A percentile compares a stretch with the other conserved stretches of the same genome.
Conservation (phyloP, 2,888 invertebrate genomes). For the Agrochola circellaris region DNA sequence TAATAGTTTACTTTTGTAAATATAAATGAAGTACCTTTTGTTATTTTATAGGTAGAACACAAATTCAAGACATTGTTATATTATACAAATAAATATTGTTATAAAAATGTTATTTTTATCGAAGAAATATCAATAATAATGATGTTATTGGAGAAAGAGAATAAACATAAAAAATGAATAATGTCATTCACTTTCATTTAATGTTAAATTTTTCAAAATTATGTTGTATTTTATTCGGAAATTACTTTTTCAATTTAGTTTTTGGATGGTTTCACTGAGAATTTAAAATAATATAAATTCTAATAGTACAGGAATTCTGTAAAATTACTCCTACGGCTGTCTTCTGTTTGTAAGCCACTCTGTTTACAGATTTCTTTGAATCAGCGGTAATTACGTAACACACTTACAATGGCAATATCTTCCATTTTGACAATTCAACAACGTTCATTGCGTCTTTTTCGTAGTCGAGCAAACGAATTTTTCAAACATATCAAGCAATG, state of each 20-base stretch:
- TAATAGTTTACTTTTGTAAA: slow-evolving; percentile 76
- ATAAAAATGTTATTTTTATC: slow-evolving; percentile 60
- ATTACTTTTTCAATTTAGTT: slow-evolving; percentile 47
- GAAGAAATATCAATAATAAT: slow-evolving; percentile 41
- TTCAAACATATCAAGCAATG: not conserved
- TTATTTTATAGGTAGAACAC: slow-evolving; percentile 63
- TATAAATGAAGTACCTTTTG: slow-evolving; percentile 77
- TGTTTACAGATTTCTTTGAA: not conserved
- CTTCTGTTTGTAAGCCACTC: not conserved
- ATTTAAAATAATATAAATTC: not conserved
- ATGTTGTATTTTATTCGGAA: slow-evolving; percentile 38
- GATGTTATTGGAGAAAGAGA: slow-evolving; percentile 24
- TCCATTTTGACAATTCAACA: not conserved
- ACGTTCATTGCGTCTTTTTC: too few species aligned
- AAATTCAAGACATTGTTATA: slow-evolving; percentile 64
- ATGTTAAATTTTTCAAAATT: slow-evolving; percentile 52
- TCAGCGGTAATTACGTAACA: not conserved
- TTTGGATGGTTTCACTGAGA: slow-evolving; percentile 50
- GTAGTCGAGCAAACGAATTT: not conserved
- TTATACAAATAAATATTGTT: slow-evolving; percentile 58
- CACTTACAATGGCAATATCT: too few species aligned
- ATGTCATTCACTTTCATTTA: slow-evolving; percentile 15
- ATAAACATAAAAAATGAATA: slow-evolving; percentile 2
- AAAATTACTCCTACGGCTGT: not conserved
- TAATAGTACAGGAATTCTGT: not conserved